Conservation (phyloP, 2,888 invertebrate genomes). For the Drosophila cognata region DNA sequence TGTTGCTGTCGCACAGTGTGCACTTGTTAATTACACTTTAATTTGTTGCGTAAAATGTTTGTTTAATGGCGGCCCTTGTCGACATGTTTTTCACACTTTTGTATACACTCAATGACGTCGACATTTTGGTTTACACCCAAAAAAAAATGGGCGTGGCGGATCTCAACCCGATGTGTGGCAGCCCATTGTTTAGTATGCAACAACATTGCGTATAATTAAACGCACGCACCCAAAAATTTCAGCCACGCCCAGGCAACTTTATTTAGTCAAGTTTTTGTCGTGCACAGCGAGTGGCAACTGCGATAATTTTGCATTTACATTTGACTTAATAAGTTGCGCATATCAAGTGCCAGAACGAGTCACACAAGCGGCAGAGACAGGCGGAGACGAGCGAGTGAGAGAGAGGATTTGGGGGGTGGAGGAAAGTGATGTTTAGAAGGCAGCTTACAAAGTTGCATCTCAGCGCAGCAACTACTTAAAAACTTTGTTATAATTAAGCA, state of each 20-base stretch:
- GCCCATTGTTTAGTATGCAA: slow-evolving; percentile 66
- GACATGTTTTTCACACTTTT: slow-evolving; percentile 78
- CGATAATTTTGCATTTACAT: slow-evolving; percentile 81
- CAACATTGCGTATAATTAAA: slow-evolving; percentile 75
- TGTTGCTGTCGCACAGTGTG: slow-evolving; percentile 63
- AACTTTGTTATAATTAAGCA: slow-evolving; percentile 78
- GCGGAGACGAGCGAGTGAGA: not conserved
- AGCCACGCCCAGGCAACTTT: slow-evolving; percentile 36
- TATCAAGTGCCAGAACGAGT: slow-evolving; percentile 53
- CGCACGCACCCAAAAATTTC: slow-evolving; percentile 60
- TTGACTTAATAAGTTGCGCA: slow-evolving; percentile 78
- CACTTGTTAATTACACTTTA: slow-evolving; percentile 81
- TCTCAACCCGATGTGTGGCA: slow-evolving; percentile 6
- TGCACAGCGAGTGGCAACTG: slow-evolving; percentile 63
- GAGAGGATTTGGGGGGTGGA: not conserved
- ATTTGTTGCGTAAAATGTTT: slow-evolving; percentile 82
- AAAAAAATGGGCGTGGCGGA: not conserved
- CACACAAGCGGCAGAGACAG: not conserved
- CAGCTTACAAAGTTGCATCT: slow-evolving; percentile 71
- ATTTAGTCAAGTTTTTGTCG: slow-evolving; percentile 51
- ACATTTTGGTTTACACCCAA: slow-evolving; percentile 38
- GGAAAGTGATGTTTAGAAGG: slow-evolving; percentile 21
- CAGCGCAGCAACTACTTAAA: slow-evolving; percentile 74
- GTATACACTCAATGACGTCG: slow-evolving; percentile 66
- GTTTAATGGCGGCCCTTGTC: slow-evolving; percentile 73